phyloP scores from a whole-genome alignment of 2,113 vertebrate species.

The Caranx melampygus region DNA sequence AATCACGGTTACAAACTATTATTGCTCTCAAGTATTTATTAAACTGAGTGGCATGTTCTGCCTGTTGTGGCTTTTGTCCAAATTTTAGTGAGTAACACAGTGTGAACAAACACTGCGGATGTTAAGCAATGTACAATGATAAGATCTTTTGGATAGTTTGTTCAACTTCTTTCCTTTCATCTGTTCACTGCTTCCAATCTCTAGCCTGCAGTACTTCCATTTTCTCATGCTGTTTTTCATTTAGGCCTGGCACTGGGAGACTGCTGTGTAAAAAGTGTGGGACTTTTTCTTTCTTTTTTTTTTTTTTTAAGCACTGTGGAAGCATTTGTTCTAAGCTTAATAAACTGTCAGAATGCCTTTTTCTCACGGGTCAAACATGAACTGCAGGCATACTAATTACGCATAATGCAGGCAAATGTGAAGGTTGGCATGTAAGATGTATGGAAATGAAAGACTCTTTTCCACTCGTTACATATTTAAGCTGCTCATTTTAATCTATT shows the following conservation, averaged over 20 bases:
- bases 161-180: constrained; percentile 59
- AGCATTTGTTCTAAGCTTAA: constrained; percentile 25
- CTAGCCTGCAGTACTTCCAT: constrained; percentile 58
- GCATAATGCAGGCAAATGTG: constrained; percentile 19
- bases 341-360: constrained; percentile 10
- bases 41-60: neutral
- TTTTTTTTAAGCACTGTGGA: constrained; percentile 20
- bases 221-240: constrained; percentile 61
- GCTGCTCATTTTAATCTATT: neutral
- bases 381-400: constrained; percentile 1
- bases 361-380: constrained; percentile 13
- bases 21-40: neutral
- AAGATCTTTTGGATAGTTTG: constrained; percentile 50
- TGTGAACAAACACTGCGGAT: constrained; percentile 36
- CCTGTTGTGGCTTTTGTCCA: constrained; percentile 43
- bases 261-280: constrained; percentile 36
- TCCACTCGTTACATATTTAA: neutral
- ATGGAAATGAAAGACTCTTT: constrained; percentile 10
- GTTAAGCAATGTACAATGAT: constrained; percentile 27
- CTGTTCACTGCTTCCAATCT: constrained; percentile 55
- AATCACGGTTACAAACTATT: neutral
- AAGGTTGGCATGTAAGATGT: neutral
- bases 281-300: constrained; percentile 22
- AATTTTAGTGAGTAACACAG: constrained; percentile 31
- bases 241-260: constrained; percentile 21